Evolutionary conservation across 1,140 invertebrate species (phyloP), one percentile per base, ranked within the genome.

Genomic region (Macrotrachela quadricornifera): DNA sequence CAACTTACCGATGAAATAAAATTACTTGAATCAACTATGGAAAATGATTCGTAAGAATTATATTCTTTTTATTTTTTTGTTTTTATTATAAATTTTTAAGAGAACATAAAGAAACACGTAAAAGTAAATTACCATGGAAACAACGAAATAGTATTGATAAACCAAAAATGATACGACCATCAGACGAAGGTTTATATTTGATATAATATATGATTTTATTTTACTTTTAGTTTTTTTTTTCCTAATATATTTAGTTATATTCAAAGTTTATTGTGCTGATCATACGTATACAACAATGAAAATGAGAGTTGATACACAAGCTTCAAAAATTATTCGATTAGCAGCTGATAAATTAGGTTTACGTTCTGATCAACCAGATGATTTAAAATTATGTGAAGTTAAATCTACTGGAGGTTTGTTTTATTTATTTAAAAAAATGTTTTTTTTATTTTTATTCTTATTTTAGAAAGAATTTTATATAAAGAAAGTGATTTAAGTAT

Each of bases 261-360:
- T 84, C 67, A 75, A 80, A 40, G 79, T 86, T 0, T 83, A 83
- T 62, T 82, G 82, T 68, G 80, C 81, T 16, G 82, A 86, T 64
- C 81, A 84, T 60, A 84, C 82, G 0, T 85, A 83, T 67, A 83
- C 80, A 59, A 83, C 82, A 0, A 67, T 86, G 40, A 72, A 80
- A 50, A 75, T 82, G 50, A 75, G 79, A 11, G 73, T 85, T 58
- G 76, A 79, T 55, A 77, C 80, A 16, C 77, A 77, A 6, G 80
- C 80, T 11, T 76, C 80, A 59, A 73, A 76, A 21, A 79, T 85
- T 44, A 81, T 83, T 59, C 64, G 77, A 15, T 72, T 76, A 46
- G 80, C 81, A 15, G 79, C 79, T 10, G 80, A 82, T 57, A 84
- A 85, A 67, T 66, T 83, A 48, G 76, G 79, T 59, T 71, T 84